phyloP scores from a whole-genome alignment of 2,113 vertebrate species.

The Rafetus swinhoei region DNA sequence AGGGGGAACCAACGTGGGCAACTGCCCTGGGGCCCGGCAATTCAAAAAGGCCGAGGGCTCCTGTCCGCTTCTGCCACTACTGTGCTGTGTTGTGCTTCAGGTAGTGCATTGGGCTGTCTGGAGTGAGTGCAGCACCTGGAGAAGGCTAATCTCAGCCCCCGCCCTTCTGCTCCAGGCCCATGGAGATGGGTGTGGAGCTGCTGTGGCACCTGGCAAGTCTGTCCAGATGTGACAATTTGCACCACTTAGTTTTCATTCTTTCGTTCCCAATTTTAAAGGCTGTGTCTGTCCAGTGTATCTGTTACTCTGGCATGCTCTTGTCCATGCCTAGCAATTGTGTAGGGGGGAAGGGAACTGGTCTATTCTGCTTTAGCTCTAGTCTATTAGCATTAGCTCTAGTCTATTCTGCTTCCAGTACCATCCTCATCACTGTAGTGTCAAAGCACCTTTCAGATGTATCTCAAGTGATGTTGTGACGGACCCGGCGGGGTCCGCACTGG shows the following conservation, averaged over 20 bases:
- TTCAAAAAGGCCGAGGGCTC: too few relatives aligned
- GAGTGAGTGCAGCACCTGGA: too few relatives aligned
- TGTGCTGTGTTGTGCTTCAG: too few relatives aligned
- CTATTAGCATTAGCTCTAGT: fast-evolving
- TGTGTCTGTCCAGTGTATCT: not conserved
- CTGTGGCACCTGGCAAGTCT: not conserved
- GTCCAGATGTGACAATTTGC: constrained; percentile 45
- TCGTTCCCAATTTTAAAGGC: not conserved
- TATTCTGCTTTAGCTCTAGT: not conserved
- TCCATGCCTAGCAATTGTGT: not conserved
- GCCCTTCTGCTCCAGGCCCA: too few relatives aligned
- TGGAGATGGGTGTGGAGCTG: too few relatives aligned
- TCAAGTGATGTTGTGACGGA: too few relatives aligned
- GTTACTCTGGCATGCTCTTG: not conserved
- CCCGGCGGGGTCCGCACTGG: too few relatives aligned
- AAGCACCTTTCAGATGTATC: not conserved
- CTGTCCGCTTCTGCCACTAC: too few relatives aligned
- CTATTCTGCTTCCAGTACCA: not conserved
- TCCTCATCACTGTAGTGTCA: not conserved
- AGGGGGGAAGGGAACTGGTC: not conserved
- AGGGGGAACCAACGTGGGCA: too few relatives aligned
- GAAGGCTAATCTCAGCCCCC: too few relatives aligned
- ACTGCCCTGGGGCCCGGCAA: too few relatives aligned
- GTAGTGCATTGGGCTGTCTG: too few relatives aligned
- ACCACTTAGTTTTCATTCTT: not conserved